Evolutionary conservation across 2,888 invertebrate species (phyloP).

Genomic region (Nemotelus pantherinus): DNA sequence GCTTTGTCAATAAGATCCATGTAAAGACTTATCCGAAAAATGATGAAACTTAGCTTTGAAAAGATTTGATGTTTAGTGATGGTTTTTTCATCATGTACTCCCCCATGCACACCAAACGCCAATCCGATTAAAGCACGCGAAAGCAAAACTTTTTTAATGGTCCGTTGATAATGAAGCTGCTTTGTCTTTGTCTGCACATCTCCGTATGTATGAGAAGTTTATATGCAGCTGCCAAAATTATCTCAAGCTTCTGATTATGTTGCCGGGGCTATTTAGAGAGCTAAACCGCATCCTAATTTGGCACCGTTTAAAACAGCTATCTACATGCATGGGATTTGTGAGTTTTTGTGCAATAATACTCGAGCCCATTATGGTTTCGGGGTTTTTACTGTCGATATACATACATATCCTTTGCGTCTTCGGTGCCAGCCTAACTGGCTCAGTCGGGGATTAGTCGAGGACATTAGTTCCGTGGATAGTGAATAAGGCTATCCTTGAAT

Average conservation of each 20-base stretch:
- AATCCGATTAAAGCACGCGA: slow-evolving; percentile 24
- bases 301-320: slow-evolving; percentile 46
- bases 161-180: slow-evolving; percentile 47
- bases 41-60: too few species aligned
- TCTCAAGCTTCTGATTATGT: slow-evolving; percentile 42
- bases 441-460: slow-evolving; percentile 31
- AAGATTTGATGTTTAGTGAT: too few species aligned
- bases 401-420: slow-evolving; percentile 10
- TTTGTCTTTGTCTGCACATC: background rate
- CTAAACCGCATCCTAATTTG: slow-evolving; percentile 49
- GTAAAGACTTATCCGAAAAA: too few species aligned
- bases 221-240: slow-evolving; percentile 38
- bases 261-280: slow-evolving; percentile 26
- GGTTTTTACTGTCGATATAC: slow-evolving; percentile 17
- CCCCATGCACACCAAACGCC: background rate
- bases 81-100: background rate
- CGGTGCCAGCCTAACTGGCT: background rate
- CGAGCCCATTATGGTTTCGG: slow-evolving; percentile 35
- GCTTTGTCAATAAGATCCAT: too few species aligned
- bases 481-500: slow-evolving; percentile 23
- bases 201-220: slow-evolving; percentile 41
- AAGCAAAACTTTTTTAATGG: slow-evolving; percentile 44
- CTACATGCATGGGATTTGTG: slow-evolving; percentile 47
- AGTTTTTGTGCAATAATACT: slow-evolving; percentile 27
- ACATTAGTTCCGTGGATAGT: slow-evolving; percentile 40